Conservation (phyloP, 2,888 invertebrate species). For the Orthosia gothica region DNA sequence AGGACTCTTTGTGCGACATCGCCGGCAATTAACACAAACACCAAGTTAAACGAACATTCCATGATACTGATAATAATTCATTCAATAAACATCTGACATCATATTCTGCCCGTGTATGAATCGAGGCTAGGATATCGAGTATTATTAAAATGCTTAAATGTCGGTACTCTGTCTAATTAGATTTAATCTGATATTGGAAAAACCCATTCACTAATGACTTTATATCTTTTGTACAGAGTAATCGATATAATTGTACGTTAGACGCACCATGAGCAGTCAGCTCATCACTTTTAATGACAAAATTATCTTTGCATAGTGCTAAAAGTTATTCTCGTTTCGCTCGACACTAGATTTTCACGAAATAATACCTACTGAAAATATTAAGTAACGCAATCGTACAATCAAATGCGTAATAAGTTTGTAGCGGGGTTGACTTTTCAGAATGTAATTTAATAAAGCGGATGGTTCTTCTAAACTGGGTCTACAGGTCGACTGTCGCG, state of each 20-base stretch:
- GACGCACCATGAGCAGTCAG: neutral
- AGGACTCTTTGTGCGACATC: neutral
- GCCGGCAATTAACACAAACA: conserved; percentile 9
- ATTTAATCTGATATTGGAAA: conserved; percentile 20
- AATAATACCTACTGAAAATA: no score
- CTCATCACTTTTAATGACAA: neutral
- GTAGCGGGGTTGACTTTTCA: no score
- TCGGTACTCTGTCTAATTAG: conserved; percentile 22
- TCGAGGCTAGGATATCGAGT: conserved; percentile 11
- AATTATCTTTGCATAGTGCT: neutral
- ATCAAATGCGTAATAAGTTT: no score
- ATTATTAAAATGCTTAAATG: conserved; percentile 7
- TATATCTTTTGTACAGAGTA: neutral
- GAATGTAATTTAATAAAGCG: no score
- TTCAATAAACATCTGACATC: conserved; percentile 27
- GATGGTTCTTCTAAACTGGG: no score
- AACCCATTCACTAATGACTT: neutral
- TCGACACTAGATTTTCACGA: neutral
- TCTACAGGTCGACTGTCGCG: no score
- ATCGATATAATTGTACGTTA: conserved; percentile 8
- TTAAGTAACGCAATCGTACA: no score
- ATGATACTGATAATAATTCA: conserved; percentile 9
- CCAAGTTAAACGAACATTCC: conserved; percentile 18
- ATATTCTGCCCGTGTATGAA: neutral
- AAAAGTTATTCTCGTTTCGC: neutral